Conservation (phyloP, 30 jellyfish, hydroid and myxozoan genomes). For the Hydractinia symbiolongicarpus region DNA sequence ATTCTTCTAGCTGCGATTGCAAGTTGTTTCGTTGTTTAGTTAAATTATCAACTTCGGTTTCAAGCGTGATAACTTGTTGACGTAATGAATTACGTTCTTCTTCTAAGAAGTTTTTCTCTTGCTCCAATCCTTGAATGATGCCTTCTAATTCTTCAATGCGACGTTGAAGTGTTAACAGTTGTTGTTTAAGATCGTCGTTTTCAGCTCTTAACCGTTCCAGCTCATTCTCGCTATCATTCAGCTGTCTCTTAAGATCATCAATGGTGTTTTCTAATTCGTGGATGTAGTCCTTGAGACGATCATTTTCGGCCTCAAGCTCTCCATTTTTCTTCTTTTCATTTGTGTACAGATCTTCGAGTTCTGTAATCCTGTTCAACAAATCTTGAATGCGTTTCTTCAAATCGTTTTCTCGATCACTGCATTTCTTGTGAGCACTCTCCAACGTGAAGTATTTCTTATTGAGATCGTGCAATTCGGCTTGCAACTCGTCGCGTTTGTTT, state of each 20-base stretch:
- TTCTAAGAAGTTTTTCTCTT: constrained; percentile 70
- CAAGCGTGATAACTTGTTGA: constrained; percentile 66
- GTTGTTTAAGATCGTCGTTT: constrained; percentile 68
- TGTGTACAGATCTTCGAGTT: constrained; percentile 63
- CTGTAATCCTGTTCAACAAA: constrained; percentile 43
- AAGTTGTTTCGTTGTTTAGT: constrained; percentile 53
- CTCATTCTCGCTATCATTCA: constrained; percentile 55
- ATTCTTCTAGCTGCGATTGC: constrained; percentile 50
- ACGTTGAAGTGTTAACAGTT: constrained; percentile 33
- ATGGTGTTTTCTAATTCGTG: constrained; percentile 68
- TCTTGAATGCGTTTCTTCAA: constrained; percentile 58
- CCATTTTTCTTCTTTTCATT: constrained; percentile 61
- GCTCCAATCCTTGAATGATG: constrained; percentile 47
- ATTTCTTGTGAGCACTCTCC: constrained; percentile 81
- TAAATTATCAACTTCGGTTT: constrained; percentile 54
- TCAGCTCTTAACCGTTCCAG: constrained; percentile 61
- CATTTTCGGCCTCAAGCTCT: constrained; percentile 63
- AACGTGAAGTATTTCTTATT: constrained; percentile 80
- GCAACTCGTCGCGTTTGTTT: constrained; percentile 72
- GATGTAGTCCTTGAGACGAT: constrained; percentile 65
- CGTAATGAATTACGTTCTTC: constrained; percentile 61
- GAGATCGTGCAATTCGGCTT: constrained; percentile 56
- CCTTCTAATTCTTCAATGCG: constrained; percentile 67
- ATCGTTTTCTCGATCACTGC: constrained; percentile 81
- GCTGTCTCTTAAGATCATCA: constrained; percentile 69